Percentiles rank a stretch among this genome's conserved stretches.
Evolutionary conservation across 2,113 vertebrate species (phyloP).

Genomic region (Rhinoderma darwinii): DNA sequence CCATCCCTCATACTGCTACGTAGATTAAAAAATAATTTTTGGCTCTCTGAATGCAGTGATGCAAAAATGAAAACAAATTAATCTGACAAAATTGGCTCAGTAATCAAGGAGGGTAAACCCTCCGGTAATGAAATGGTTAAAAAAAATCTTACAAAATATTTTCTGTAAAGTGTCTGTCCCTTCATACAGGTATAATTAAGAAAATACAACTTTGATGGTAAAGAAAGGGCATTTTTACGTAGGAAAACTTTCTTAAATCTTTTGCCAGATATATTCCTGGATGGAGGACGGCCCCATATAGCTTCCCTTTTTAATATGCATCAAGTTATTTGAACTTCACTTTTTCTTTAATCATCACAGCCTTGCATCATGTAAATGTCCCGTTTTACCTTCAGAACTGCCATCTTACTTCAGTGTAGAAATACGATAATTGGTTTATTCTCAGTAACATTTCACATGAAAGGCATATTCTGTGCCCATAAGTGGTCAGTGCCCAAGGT

Average conservation of each 20-base stretch:
- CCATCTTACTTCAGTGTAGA: conserved; percentile 13
- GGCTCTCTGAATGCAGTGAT: too few relatives aligned
- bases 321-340: conserved; percentile 13
- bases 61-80: too few relatives aligned
- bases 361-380: conserved; percentile 10
- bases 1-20: too few relatives aligned
- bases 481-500: conserved; percentile 27
- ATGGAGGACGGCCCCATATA: not conserved
- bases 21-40: too few relatives aligned
- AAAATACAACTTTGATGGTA: not conserved
- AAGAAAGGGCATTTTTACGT: not conserved
- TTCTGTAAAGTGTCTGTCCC: not conserved
- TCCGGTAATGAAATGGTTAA: too few relatives aligned
- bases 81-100: too few relatives aligned
- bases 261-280: not conserved
- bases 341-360: conserved; percentile 28
- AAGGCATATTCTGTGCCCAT: not conserved
- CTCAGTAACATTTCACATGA: conserved; percentile 8
- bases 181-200: not conserved
- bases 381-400: conserved; percentile 16
- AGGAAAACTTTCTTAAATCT: not conserved
- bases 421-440: conserved; percentile 23
- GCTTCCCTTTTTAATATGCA: conserved; percentile 3
- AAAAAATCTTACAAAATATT: too few relatives aligned
- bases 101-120: too few relatives aligned